Base-by-base conservation (phyloP, 1,140 invertebrate species). In the Phocides pigmalion region DNA sequence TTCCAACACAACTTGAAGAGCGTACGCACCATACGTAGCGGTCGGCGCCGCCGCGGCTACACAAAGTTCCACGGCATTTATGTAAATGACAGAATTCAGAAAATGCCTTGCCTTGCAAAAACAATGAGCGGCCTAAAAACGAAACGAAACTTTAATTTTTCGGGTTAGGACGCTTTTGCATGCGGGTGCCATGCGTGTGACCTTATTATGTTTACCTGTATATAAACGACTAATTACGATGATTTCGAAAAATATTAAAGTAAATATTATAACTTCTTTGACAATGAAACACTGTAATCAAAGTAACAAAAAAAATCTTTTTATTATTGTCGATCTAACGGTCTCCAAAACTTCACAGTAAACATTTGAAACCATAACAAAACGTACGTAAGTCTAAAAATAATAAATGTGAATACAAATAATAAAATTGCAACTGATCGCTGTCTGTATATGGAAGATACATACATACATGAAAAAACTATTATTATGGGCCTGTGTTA, bases 71-170 rank as follows among this genome's bases (percentile, higher is more conserved):
- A 61, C 64, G 76, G 83, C 64, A 87, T 87, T 87, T 90, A 90
- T 88, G 87, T 90, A 90, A 90, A 90, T 89, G 73, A 68, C 75
- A 74, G 76, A 81, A 88, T 88, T 82, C 82, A 82, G 77, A 86
- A 89, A 87, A 87, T 86, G 80, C 78, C 73, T 39, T 65, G 69
- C 66, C 62, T 32, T 11, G 72, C 76, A 84, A 86, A 89, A 87
- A 85, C 80, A 83, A 81, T 78, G 69, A 74, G 67, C 62, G 53
- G 50, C 62, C 62, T 68, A 70, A 80, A 83, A 84, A 87, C 81
- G 72, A 67, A 75, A 75, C 66, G 79, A 87, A 85, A 84, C 79
- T 82, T 82, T 64, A 74, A 75, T 82, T 83, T 85, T 82, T 87
- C 76, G 71, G 64, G 64, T 77, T 82, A 68, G 50, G 70, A 71